Evolutionary conservation across 2,888 invertebrate species (phyloP).

Genomic region (Macropis europaea): DNA sequence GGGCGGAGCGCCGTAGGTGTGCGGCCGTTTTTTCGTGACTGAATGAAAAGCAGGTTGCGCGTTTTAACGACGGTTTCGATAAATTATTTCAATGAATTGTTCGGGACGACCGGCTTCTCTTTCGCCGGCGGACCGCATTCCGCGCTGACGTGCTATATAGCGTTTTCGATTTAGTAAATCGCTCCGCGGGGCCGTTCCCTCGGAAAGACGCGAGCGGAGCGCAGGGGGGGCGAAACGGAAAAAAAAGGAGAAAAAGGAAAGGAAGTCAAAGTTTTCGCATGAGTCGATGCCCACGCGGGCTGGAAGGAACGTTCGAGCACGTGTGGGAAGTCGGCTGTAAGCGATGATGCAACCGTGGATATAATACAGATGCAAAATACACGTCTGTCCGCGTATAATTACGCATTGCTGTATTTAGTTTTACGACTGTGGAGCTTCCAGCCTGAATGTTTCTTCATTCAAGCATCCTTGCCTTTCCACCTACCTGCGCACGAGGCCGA

Average conservation of each 20-base stretch:
- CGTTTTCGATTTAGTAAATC: constrained; percentile 7
- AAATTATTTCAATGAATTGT: constrained; percentile 40
- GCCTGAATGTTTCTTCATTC: background rate
- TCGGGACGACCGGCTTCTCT: background rate
- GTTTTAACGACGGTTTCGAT: constrained; percentile 9
- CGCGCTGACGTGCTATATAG: background rate
- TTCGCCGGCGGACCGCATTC: background rate
- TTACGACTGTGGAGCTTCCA: constrained; percentile 6
- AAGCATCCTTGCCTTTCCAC: background rate
- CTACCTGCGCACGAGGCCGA: background rate
- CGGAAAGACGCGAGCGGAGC: no score
- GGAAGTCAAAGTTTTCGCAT: constrained; percentile 15
- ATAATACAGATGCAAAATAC: constrained; percentile 34
- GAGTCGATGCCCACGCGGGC: constrained; percentile 36
- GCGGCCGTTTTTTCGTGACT: constrained; percentile 6
- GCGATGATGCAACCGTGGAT: constrained; percentile 51
- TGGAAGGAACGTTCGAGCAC: constrained; percentile 20
- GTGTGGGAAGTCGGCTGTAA: constrained; percentile 50
- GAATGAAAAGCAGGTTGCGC: constrained; percentile 26
- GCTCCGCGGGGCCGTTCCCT: background rate
- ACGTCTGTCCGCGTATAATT: constrained; percentile 28
- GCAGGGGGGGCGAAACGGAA: no score
- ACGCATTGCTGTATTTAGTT: constrained; percentile 24
- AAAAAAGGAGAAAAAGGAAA: background rate
- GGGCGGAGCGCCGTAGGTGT: constrained; percentile 22